phyloP scores from a whole-genome alignment of 1,140 invertebrate genomes.

The Lutraria rhynchaena region DNA sequence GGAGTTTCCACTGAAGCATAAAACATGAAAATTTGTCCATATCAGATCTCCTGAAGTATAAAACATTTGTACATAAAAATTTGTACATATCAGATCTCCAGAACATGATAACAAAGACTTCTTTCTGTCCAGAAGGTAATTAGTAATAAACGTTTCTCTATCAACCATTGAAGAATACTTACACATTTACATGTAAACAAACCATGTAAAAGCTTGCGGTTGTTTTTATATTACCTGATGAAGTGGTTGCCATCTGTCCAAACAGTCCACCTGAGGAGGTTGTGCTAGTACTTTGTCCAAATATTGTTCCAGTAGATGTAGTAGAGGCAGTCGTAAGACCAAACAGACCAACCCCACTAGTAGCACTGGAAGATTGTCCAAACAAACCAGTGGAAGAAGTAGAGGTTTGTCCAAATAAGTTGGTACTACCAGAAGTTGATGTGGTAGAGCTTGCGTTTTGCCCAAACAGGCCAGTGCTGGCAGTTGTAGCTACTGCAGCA shows the following conservation, averaged over 20 bases:
- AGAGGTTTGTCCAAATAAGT: conserved; percentile 53
- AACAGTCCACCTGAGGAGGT: conserved; percentile 30
- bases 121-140: too few species aligned
- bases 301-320: background rate
- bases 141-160: too few species aligned
- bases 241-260: conserved; percentile 30
- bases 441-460: conserved; percentile 10
- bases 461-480: conserved; percentile 24
- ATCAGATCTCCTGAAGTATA: too few species aligned
- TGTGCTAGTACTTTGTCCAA: conserved; percentile 35
- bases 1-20: too few species aligned
- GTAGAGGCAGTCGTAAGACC: conserved; percentile 27
- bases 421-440: background rate
- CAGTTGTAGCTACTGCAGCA: background rate
- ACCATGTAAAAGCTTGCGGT: too few species aligned
- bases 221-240: conserved; percentile 39
- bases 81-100: too few species aligned
- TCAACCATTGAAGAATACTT: too few species aligned
- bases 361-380: conserved; percentile 34
- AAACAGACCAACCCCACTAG: conserved; percentile 40
- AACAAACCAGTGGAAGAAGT: conserved; percentile 39
- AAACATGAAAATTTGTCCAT: too few species aligned
- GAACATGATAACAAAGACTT: too few species aligned
- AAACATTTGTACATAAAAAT: too few species aligned
- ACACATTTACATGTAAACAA: too few species aligned